Percentiles rank a stretch among this genome's conserved stretches.
These are phyloP conservation scores for Hanleya hanleyi DNA, from an alignment of 2,888 invertebrate genomes.

Conservation along the genomic window DNA sequence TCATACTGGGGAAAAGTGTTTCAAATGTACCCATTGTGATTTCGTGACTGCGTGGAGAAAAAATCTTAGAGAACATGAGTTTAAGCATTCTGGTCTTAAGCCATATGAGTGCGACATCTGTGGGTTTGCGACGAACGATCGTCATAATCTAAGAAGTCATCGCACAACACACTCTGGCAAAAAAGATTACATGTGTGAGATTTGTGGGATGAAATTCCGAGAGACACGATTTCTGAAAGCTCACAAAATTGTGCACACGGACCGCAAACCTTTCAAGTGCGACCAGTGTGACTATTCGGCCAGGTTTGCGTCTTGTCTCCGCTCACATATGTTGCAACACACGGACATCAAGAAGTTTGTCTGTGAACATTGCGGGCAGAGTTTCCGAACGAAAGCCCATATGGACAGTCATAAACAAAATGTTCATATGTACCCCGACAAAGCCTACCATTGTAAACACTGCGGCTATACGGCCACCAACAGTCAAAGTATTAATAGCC, in stretches of 20 bases:
- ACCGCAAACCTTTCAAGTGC: constrained; percentile 14
- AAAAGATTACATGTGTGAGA: not conserved
- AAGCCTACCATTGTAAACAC: constrained; percentile 3
- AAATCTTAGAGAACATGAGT: constrained; percentile 11
- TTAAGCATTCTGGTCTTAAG: constrained; percentile 12
- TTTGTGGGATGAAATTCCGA: not conserved
- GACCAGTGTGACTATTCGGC: constrained; percentile 6
- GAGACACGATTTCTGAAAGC: not conserved
- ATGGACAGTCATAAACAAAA: constrained; percentile 4
- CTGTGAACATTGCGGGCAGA: constrained; percentile 16
- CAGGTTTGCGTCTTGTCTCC: not conserved
- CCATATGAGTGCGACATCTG: constrained; percentile 9
- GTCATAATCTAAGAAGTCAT: constrained; percentile 8
- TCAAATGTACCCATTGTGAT: constrained; percentile 16
- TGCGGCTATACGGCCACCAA: constrained; percentile 5
- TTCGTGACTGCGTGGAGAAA: constrained; percentile 14
- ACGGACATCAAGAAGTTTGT: constrained; percentile 6
- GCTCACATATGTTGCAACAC: constrained; percentile 5
- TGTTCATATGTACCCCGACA: not conserved
- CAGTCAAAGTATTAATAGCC: constrained; percentile 19
- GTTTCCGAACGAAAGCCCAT: constrained; percentile 7
- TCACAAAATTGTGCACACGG: constrained; percentile 13
- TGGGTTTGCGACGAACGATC: constrained; percentile 7
- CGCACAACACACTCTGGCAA: not conserved
- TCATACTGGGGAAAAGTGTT: constrained; percentile 11